Evolutionary conservation across 2,888 invertebrate genomes (phyloP).

Genomic region (Drosophila lutescens): DNA sequence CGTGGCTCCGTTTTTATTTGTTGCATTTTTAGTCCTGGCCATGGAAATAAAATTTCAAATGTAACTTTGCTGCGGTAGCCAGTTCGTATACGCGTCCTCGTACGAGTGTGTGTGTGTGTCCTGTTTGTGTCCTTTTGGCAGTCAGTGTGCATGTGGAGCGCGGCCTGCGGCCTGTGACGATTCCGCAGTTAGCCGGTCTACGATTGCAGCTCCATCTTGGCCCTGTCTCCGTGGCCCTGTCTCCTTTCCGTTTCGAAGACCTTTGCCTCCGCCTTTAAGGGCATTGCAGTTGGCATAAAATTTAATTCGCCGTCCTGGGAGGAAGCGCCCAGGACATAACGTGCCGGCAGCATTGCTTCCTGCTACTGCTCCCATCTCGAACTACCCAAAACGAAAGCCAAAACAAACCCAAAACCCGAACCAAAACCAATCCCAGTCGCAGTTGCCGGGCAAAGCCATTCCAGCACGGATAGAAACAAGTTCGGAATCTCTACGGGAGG

Average conservation of each 20-base stretch:
- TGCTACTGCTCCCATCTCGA: background rate
- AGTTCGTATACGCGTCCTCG: slow-evolving; percentile 11
- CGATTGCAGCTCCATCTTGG: slow-evolving; percentile 12
- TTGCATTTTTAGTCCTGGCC: slow-evolving; percentile 35
- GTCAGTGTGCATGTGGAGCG: slow-evolving; percentile 4
- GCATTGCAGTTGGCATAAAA: slow-evolving; percentile 74
- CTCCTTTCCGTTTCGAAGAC: background rate
- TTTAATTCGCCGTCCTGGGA: slow-evolving; percentile 59
- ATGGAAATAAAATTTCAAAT: slow-evolving; percentile 51
- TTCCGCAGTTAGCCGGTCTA: slow-evolving; percentile 17
- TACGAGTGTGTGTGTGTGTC: slow-evolving; percentile 2
- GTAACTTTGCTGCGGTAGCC: slow-evolving; percentile 50
- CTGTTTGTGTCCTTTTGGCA: slow-evolving; percentile 1
- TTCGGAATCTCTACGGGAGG: slow-evolving; percentile 20
- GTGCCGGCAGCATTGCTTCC: slow-evolving; percentile 20
- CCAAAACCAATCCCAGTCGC: background rate
- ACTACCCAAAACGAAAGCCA: background rate
- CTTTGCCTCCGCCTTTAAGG: slow-evolving; percentile 47
- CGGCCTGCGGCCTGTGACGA: slow-evolving; percentile 39
- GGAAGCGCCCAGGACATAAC: slow-evolving; percentile 33
- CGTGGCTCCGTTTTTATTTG: slow-evolving; percentile 42
- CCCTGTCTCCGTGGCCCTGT: background rate
- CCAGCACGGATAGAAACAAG: slow-evolving; percentile 42
- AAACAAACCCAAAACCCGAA: background rate
- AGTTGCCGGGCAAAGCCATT: slow-evolving; percentile 28